phyloP scores from a whole-genome alignment of 2,888 invertebrate genomes.

The Sesia bembeciformis region DNA sequence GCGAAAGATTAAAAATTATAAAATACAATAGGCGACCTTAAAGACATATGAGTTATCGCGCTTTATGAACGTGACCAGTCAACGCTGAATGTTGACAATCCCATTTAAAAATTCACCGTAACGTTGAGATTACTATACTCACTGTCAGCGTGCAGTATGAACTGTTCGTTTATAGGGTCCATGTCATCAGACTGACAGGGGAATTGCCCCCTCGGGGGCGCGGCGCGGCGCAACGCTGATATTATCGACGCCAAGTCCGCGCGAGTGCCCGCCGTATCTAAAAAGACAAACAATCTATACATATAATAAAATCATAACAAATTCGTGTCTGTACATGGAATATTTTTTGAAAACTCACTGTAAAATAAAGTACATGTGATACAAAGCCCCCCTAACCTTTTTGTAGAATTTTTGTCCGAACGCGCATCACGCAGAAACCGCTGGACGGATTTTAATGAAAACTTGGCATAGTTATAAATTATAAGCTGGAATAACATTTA shows the following conservation, averaged over 20 bases:
- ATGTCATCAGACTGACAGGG: slow-evolving; percentile 81
- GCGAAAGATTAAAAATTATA: too few relatives aligned
- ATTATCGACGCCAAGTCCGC: slow-evolving; percentile 87
- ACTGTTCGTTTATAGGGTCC: slow-evolving; percentile 87
- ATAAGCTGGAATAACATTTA: not conserved
- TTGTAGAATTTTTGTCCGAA: too few relatives aligned
- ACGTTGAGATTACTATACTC: slow-evolving; percentile 16
- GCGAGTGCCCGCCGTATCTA: slow-evolving; percentile 75
- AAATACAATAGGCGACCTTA: too few relatives aligned
- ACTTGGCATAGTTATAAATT: not conserved
- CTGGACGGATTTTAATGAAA: too few relatives aligned
- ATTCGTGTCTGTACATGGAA: too few relatives aligned
- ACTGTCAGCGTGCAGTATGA: slow-evolving; percentile 82
- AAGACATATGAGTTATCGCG: too few relatives aligned
- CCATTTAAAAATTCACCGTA: not conserved
- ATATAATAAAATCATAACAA: not conserved
- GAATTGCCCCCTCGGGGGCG: slow-evolving; percentile 71
- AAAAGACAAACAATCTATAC: not conserved
- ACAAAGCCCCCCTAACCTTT: too few relatives aligned
- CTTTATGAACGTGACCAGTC: too few relatives aligned
- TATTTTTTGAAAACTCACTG: too few relatives aligned
- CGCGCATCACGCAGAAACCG: too few relatives aligned
- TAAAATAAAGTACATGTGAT: too few relatives aligned
- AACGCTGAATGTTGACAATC: too few relatives aligned
- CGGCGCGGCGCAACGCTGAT: slow-evolving; percentile 77